Base-by-base conservation (phyloP, 1,140 invertebrate genomes). In the Drosophila eugracilis region DNA sequence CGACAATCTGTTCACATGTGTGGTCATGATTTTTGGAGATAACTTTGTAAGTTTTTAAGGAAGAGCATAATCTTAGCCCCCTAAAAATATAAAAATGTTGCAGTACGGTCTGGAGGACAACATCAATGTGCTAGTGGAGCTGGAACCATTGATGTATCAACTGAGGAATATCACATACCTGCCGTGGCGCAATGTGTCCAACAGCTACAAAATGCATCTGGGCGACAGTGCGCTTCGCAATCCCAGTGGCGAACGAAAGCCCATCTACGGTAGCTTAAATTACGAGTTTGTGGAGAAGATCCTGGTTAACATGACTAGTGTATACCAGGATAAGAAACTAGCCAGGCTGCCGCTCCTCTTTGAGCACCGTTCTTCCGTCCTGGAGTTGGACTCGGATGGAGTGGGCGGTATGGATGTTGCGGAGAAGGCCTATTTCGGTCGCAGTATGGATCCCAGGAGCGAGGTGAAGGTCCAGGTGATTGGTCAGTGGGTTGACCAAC, bases 1-100 rank as follows among this genome's bases (percentile, higher is more conserved):
- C 12, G 73, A 90, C 37, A 77, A 73, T 30, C 45, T 90, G 0
- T 90, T 90, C 48, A 90, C 84, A n/a, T 90, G 89, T 19, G 81
- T 89, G 12, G 89, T 90, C 7, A 89, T 90, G 89, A 90, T 90
- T 21, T 90, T 90, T 21, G 89, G 90, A 5, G 89, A 90, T 42
- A 90, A 90, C 30, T 90, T 90, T 78, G 89, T 90, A 71, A 86
- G 89, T 81, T 21, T 5, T 6, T 19, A 1, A 3, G 12, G 0
- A 0, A 15, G 5, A 32, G n/a, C n/a, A n/a, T n/a, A n/a, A n/a
- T n/a, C n/a, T n/a, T 14, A 5, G 1, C 0, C 1, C 5, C 4
- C 15, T 1, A 22, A 15, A 24, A 17, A 19, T 22, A 17, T 39
- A 19, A 10, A 4, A 17, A 9, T 5, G 12, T 41, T 69, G 1